Evolutionary conservation across 1,140 invertebrate genomes (phyloP), one percentile per base, ranked within the genome.

Genomic region (Drosophila sp.): DNA sequence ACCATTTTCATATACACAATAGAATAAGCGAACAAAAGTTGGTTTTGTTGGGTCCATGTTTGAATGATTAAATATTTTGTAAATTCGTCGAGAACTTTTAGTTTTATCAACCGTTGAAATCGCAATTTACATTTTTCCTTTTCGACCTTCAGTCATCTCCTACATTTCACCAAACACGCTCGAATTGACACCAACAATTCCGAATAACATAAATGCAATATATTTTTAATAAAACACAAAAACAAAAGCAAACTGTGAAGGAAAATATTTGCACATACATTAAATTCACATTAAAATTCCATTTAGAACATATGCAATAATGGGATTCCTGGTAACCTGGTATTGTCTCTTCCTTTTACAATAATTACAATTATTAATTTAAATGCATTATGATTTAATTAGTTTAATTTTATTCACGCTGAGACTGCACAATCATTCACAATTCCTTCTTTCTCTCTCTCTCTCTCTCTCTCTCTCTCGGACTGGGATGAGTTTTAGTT

Each of bases 371-470:
- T 79, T 69, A 73, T 50, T 72, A 29, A 76, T 76, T 68, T 72
- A 62, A 67, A 65, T 64, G 66, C 66, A 44, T 35, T 81, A 56
- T 75, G 66, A 75, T 75, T 81, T 75, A 61, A 75, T 75, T 81
- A 75, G 23, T 58, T 67, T 32, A 10, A 25, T 17, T 17, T 32
- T 17, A 40, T 47, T 29, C 11, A 7, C 29, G 27, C 25, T 32
- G 29, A 30, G 40, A 29, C 10, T 44, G 38, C 60, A 32, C 1
- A 29, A 62, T 11, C 10, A 4, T 35, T 35, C 17, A 61, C 41
- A 40, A 35, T 8, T 35, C 10, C 33, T 6, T 35, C 10, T 35
- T 44, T 25, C n/a, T n/a, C n/a, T n/a, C n/a, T n/a, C n/a, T n/a
- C 17, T 17, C 17, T 0, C 0, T 17, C 17, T 17, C 17, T 17